Evolutionary conservation across 2,888 invertebrate genomes (phyloP).

Genomic region (Cinara cedri): DNA sequence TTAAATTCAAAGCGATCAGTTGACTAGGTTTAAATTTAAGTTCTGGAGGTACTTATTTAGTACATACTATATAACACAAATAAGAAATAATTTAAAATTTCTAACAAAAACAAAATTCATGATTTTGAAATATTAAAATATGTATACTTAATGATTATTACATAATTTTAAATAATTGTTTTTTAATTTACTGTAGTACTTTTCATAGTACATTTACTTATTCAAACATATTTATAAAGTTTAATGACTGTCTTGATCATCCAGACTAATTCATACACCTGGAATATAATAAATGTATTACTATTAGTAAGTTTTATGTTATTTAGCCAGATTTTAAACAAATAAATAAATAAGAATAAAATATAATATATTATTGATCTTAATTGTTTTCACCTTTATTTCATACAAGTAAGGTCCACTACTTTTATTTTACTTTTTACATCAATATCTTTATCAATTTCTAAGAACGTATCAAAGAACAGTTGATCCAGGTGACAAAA

Average conservation of each 20-base stretch:
- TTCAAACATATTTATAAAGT: not conserved
- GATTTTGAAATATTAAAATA: not conserved
- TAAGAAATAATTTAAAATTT: not conserved
- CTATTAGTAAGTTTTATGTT: not conserved
- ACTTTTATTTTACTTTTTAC: too few relatives aligned
- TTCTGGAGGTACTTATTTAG: not conserved
- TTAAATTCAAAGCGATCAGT: too few relatives aligned
- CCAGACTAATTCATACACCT: not conserved
- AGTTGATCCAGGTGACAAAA: too few relatives aligned
- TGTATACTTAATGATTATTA: not conserved
- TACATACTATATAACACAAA: not conserved
- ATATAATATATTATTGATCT: too few relatives aligned
- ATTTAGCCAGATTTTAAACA: too few relatives aligned
- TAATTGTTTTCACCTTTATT: too few relatives aligned
- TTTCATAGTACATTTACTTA: not conserved
- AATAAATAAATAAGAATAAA: too few relatives aligned
- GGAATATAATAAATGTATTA: constrained; percentile 12
- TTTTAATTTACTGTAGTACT: too few relatives aligned
- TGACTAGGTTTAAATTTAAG: not conserved
- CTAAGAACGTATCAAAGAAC: too few relatives aligned
- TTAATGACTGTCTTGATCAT: not conserved
- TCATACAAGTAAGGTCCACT: too few relatives aligned
- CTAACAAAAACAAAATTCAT: not conserved
- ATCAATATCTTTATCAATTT: too few relatives aligned
- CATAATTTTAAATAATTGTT: not conserved